Evolutionary conservation across 2,888 invertebrate genomes (phyloP).

Genomic region (Agapetus fuscipes): DNA sequence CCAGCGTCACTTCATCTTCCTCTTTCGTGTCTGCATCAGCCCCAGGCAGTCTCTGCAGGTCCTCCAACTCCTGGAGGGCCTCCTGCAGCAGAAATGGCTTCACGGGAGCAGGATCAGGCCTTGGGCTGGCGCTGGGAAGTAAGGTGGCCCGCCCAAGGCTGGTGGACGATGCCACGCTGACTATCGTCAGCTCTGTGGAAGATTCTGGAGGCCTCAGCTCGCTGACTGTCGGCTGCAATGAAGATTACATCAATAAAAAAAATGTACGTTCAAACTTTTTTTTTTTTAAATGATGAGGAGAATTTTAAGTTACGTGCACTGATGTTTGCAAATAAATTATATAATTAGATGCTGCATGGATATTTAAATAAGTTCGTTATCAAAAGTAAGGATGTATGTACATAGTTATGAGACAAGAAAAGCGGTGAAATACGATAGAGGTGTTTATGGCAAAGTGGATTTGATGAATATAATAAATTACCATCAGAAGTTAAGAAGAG

Average conservation of each 20-base stretch:
- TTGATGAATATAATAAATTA: too few relatives aligned
- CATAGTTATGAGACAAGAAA: too few relatives aligned
- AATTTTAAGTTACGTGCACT: too few relatives aligned
- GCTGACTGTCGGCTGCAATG: constrained; percentile 14
- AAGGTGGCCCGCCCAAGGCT: constrained; percentile 12
- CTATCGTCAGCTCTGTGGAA: constrained; percentile 30
- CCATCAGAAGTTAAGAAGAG: too few relatives aligned
- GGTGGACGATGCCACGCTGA: constrained; percentile 29
- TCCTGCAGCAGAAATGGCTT: too few relatives aligned
- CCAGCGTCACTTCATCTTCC: constrained; percentile 30
- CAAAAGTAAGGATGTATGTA: too few relatives aligned
- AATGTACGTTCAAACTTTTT: background rate
- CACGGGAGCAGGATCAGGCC: too few relatives aligned
- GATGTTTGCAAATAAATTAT: background rate
- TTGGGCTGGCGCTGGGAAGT: constrained; percentile 19
- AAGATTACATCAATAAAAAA: too few relatives aligned
- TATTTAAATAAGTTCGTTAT: constrained; percentile 1
- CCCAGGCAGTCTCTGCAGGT: constrained; percentile 7
- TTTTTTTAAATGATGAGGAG: background rate
- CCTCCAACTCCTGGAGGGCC: too few relatives aligned
- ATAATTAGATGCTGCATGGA: background rate
- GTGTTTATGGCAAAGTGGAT: too few relatives aligned
- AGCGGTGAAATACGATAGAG: too few relatives aligned
- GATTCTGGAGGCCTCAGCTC: constrained; percentile 30
- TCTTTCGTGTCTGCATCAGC: constrained; percentile 31